Percentiles rank a stretch among this genome's conserved stretches.
Evolutionary conservation across 1,140 invertebrate genomes (phyloP).

Genomic region (Papilio polytes): DNA sequence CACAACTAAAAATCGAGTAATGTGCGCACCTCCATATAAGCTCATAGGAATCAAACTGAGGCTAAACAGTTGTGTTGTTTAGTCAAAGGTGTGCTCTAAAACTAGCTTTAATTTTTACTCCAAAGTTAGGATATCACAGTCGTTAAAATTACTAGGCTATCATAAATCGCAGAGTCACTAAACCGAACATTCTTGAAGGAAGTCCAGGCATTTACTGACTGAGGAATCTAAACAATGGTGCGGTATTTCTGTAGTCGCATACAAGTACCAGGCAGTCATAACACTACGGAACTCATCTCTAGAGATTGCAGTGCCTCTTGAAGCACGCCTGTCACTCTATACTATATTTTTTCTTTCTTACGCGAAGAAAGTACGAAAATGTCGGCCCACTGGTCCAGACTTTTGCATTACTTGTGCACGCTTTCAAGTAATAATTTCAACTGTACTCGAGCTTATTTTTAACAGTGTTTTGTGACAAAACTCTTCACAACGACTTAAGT

Average conservation of each 20-base stretch:
- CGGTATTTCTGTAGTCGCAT: conserved; percentile 25
- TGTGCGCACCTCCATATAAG: too few species aligned
- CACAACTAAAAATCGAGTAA: too few species aligned
- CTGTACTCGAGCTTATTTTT: conserved; percentile 22
- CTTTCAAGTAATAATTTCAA: conserved; percentile 33
- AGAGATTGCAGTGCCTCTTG: conserved; percentile 39
- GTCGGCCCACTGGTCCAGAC: conserved; percentile 39
- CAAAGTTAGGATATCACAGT: neutral
- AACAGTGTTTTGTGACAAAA: neutral
- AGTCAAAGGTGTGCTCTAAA: neutral
- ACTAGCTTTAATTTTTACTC: too few species aligned
- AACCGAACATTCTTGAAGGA: conserved; percentile 1
- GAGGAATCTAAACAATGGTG: conserved; percentile 23
- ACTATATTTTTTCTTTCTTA: conserved; percentile 36
- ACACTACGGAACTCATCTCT: conserved; percentile 22
- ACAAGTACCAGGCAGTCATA: conserved; percentile 35
- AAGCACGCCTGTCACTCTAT: conserved; percentile 36
- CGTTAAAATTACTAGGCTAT: neutral
- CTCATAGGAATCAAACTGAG: too few species aligned
- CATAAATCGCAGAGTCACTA: neutral
- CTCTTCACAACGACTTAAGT: neutral
- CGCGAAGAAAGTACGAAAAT: conserved; percentile 30
- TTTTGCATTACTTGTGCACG: conserved; percentile 16
- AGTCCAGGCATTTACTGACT: conserved; percentile 18
- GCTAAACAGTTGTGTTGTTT: too few species aligned